Evolutionary conservation across 53 echinoderm and acorn worm species (phyloP).

Genomic region (Arbacia lixula): DNA sequence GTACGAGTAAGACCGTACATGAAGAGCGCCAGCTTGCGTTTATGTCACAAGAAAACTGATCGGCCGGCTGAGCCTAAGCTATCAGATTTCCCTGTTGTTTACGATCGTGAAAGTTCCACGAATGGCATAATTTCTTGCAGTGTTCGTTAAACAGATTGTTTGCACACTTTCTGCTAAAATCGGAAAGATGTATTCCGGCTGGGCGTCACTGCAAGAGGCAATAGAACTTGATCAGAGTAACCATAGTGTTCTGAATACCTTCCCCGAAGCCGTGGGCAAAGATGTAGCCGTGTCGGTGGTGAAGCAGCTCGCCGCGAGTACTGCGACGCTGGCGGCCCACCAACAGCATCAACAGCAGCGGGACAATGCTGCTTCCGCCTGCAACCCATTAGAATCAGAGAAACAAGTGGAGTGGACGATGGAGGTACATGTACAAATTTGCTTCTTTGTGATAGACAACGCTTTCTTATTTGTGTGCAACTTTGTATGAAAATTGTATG

Average conservation of each 20-base stretch:
- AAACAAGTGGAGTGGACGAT: slow-evolving; percentile 97
- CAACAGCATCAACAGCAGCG: slow-evolving; percentile 47
- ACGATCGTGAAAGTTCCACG: too few relatives aligned
- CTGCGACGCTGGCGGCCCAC: slow-evolving; percentile 62
- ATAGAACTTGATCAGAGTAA: slow-evolving; percentile 85
- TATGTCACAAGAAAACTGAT: too few relatives aligned
- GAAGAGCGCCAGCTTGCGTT: too few relatives aligned
- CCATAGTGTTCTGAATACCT: slow-evolving; percentile 90
- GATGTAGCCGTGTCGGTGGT: slow-evolving; percentile 98
- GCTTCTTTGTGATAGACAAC: neutral
- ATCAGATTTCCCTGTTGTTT: too few relatives aligned
- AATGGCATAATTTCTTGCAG: too few relatives aligned
- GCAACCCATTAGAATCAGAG: slow-evolving; percentile 79
- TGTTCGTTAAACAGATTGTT: too few relatives aligned
- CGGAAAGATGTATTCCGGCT: slow-evolving; percentile 88
- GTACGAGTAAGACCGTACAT: too few relatives aligned
- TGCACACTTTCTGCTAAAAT: neutral
- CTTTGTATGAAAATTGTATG: too few relatives aligned
- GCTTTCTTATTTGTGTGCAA: neutral
- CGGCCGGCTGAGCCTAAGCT: too few relatives aligned
- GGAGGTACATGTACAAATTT: slow-evolving; percentile 71
- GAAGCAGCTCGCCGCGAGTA: slow-evolving; percentile 80
- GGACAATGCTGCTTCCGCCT: slow-evolving; percentile 34
- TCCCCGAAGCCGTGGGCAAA: slow-evolving; percentile 80
- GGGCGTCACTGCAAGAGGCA: slow-evolving; percentile 91